Percentiles rank a stretch among this genome's conserved stretches.
These are phyloP conservation scores for Pipa parva DNA, from an alignment of 2,113 vertebrate genomes.

Conservation along the genomic window DNA sequence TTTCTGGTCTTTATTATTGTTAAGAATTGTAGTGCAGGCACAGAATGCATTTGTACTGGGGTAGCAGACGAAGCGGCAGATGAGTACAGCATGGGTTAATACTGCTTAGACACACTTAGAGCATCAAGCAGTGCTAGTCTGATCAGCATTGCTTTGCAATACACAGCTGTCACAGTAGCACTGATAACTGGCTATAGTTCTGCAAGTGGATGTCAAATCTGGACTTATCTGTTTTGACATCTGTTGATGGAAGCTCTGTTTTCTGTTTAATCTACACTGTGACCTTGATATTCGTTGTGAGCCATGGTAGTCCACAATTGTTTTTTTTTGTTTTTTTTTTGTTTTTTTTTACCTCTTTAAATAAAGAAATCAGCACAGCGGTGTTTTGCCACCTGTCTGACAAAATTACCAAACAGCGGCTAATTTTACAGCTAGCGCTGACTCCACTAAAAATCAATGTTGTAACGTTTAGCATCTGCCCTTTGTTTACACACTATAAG, in stretches of 20 bases:
- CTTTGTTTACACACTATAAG: constrained; percentile 23
- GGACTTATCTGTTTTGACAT: constrained; percentile 76
- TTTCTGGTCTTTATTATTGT: no score
- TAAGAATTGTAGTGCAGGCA: no score
- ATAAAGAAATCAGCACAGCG: constrained; percentile 42
- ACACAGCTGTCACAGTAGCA: constrained; percentile 61
- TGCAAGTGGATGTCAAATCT: constrained; percentile 68
- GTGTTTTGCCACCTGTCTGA: constrained; percentile 50
- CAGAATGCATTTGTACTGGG: no score
- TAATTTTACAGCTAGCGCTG: constrained; percentile 45
- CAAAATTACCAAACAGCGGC: constrained; percentile 53
- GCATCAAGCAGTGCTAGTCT: constrained; percentile 50
- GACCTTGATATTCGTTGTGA: constrained; percentile 68
- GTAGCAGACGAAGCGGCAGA: constrained; percentile 20
- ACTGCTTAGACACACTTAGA: constrained; percentile 46
- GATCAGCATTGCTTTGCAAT: constrained; percentile 57
- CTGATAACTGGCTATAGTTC: constrained; percentile 74
- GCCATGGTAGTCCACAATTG: constrained; percentile 46
- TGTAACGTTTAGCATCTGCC: constrained; percentile 17
- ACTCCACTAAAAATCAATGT: constrained; percentile 45
- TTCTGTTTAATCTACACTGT: constrained; percentile 64
- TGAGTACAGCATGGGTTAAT: constrained; percentile 50
- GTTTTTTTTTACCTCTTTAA: constrained; percentile 16
- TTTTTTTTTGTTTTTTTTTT: constrained; percentile 45
- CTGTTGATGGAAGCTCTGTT: constrained; percentile 68